Percentiles rank a stretch among this genome's conserved stretches.
phyloP scores from a whole-genome alignment of 2,113 vertebrate species.

The Protobothrops flavoviridis region DNA sequence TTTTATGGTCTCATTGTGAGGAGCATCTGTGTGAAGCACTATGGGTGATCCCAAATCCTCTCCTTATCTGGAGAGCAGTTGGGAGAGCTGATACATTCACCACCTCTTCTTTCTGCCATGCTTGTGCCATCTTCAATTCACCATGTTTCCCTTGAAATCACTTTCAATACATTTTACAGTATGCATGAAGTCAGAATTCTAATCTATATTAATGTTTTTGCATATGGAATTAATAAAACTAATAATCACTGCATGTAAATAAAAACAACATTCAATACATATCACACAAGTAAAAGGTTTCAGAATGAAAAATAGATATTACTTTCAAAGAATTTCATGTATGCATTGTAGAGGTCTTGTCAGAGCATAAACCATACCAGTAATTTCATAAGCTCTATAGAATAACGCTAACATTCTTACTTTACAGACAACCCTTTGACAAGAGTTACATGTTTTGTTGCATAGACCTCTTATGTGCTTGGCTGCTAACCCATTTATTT shows the following conservation, averaged over 20 bases:
- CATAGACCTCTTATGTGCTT: background rate
- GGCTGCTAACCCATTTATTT: background rate
- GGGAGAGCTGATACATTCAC: too few species aligned
- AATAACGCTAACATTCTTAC: background rate
- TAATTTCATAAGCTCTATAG: background rate
- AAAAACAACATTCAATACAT: background rate
- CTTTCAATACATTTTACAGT: background rate
- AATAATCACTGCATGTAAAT: background rate
- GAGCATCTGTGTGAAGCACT: background rate
- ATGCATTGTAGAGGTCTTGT: background rate
- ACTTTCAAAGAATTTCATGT: background rate
- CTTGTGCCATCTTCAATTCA: background rate
- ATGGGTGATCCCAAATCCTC: background rate
- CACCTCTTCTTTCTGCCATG: background rate
- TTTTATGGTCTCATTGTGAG: background rate
- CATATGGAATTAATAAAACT: background rate
- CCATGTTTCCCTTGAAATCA: too few species aligned
- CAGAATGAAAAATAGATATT: background rate
- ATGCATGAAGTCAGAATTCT: background rate
- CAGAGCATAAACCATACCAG: background rate
- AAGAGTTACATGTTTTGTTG: background rate
- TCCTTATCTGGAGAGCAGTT: background rate
- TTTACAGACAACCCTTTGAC: background rate
- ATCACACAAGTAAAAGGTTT: background rate
- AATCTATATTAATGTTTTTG: background rate